Percentiles rank a stretch among this genome's conserved stretches.
phyloP scores from a whole-genome alignment of 2,888 invertebrate species.

The Brassicogethes aeneus region DNA sequence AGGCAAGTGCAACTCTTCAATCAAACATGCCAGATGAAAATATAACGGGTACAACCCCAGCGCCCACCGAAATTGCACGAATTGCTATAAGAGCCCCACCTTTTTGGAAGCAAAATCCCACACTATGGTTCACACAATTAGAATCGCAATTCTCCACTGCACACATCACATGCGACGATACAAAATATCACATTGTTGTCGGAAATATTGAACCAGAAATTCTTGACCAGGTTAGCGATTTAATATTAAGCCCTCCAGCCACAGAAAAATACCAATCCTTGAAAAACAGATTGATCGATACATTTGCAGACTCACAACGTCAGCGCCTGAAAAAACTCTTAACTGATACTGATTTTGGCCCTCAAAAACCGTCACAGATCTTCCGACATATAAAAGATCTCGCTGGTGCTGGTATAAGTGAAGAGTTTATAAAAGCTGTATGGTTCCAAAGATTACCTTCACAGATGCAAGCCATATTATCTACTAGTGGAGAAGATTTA shows the following conservation, averaged over 20 bases:
- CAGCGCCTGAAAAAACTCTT: conserved; percentile 17
- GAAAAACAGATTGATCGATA: conserved; percentile 16
- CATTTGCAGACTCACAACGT: conserved; percentile 19
- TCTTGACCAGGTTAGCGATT: conserved; percentile 19
- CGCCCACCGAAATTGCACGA: background rate
- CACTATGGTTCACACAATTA: conserved; percentile 23
- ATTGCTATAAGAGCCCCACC: conserved; percentile 12
- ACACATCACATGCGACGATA: conserved; percentile 16
- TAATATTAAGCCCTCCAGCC: conserved; percentile 15
- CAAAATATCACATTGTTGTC: conserved; percentile 21
- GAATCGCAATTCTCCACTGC: conserved; percentile 17
- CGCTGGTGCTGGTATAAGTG: conserved; percentile 14
- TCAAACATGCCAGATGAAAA: too few species aligned
- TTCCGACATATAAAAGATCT: conserved; percentile 20
- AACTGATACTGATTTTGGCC: conserved; percentile 18
- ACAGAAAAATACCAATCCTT: conserved; percentile 13
- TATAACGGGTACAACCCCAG: too few species aligned
- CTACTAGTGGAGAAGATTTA: conserved; percentile 12
- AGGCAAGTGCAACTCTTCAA: too few species aligned
- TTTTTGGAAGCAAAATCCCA: conserved; percentile 16
- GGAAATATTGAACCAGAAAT: conserved; percentile 20
- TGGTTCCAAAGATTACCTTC: conserved; percentile 20
- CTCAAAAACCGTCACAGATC: conserved; percentile 21
- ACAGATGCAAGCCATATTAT: conserved; percentile 15
- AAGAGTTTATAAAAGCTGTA: conserved; percentile 18